Base-by-base conservation (phyloP, 2,797 vertebrate species). In the Ctenochaetus hawaiiensis region DNA sequence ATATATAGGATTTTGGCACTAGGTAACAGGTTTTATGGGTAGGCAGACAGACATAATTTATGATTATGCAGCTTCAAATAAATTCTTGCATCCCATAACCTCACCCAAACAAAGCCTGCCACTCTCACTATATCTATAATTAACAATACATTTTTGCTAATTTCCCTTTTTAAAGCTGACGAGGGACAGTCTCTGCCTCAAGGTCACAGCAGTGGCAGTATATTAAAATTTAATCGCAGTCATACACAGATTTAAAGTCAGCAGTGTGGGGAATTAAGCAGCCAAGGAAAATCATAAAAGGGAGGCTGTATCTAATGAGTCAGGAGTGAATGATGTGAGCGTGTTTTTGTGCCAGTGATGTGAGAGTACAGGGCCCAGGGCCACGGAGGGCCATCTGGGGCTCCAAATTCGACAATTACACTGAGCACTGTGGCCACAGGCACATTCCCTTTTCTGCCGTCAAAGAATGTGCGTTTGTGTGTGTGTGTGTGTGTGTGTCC, bases 151-250 rank as follows among this genome's bases (percentile, higher is more conserved):
- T 66, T 81, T 54, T 45, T 74, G 69, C 75, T 88, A 87, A 91
- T 89, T 92, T 91, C 82, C 84, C 77, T 23, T 77, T 91, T 90
- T 87, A 88, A 72, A 76, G 77, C 69, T 84, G 78, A 85, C 20
- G 47, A 80, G 86, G 83, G 89, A 76, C 81, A 67, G 65, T 56
- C 62, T 80, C 41, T 26, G 80, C 86, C 88, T 90, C 78, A 86
- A 88, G 90, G 93, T 93, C 87, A 85, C 64, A 67, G 81, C 77
- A 44, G 61, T 85, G 80, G 77, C 85, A 77, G 30, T 81, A 58
- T 72, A 92, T 92, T 90, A 90, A 92, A 86, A 80, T 89, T 86
- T 90, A 90, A 93, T 91, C 58, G 45, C 84, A 79, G 74, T 82
- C 73, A 78, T 70, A 80, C 86, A 80, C 88, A 89, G 75, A 88